Base-by-base conservation (phyloP, 2,113 vertebrate genomes). In the Narcine bancroftii region DNA sequence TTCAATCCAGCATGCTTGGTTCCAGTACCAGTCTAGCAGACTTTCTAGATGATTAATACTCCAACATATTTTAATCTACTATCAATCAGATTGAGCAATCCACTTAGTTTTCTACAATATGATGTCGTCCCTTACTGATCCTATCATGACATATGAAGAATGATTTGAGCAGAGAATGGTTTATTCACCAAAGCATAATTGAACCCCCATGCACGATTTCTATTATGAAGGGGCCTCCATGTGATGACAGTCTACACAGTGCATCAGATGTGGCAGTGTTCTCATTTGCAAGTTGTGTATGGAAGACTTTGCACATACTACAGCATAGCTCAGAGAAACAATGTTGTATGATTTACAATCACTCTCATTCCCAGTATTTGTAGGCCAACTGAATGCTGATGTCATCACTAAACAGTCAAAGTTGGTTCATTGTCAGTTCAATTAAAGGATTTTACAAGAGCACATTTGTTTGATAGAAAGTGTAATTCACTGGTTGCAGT, bases 321-420 rank as follows among this genome's bases (percentile, higher is more conserved):
- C 63, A 33, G 65, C 45, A 65, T 91, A 17, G 36, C 60, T 91
- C 24, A 71, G 63, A 69, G 89, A 39, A 45, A 71, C 63, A 69
- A 91, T 69, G 42, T 7, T 45, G 89, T 26, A 45, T 91, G 63
- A 91, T 91, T 91, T 91, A 91, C 45, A 66, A 66, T 91, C 63
- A 66, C n/a, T n/a, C n/a, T n/a, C 87, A 91, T 91, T 19, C 0
- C 36, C 11, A 91, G 42, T 36, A 60, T 10, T n/a, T 69, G 89
- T 29, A 26, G 65, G 89, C 66, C 89, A 91, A 91, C 63, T 66
- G 29, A 69, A 91, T 69, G 60, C 63, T 91, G 89, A 91, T 91
- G 63, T 66, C 89, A 26, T 91, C 24, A 29, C 42, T 69, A 91
- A 71, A 91, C 42, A 69, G 89, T 29, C 11, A 39, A 42, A 42